These are phyloP conservation scores for Macrobrachium rosenbergii DNA, from an alignment of 1,140 invertebrate genomes.

Conservation along the genomic window DNA sequence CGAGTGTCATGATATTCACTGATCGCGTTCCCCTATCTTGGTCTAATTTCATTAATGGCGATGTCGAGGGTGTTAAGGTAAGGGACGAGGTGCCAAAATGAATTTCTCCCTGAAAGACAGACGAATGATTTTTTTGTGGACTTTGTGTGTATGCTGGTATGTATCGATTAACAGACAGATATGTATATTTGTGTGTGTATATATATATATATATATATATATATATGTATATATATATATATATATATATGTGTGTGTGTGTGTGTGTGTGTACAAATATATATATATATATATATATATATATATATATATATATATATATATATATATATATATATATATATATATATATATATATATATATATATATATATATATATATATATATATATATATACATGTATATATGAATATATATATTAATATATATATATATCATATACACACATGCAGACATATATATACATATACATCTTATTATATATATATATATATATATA, in stretches of 20 bases:
- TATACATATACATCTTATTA: background rate
- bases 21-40: too few relatives aligned
- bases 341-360: constrained; percentile 22
- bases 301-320: background rate
- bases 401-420: background rate
- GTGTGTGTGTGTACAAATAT: background rate
- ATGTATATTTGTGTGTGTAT: background rate
- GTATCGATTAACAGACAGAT: too few relatives aligned
- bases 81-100: too few relatives aligned
- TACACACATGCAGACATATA: too few relatives aligned
- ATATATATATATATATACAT: constrained; percentile 19
- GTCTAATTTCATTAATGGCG: too few relatives aligned
- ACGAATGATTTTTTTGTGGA: too few relatives aligned
- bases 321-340: constrained; percentile 16
- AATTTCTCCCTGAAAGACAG: too few relatives aligned
- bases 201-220: constrained; percentile 7
- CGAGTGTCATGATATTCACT: too few relatives aligned
- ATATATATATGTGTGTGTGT: background rate
- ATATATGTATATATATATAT: background rate
- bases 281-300: constrained; percentile 11
- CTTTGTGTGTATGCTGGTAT: too few relatives aligned
- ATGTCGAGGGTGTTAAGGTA: too few relatives aligned
- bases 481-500: constrained; percentile 5
- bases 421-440: background rate
- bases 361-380: constrained; percentile 14